Evolutionary conservation across 2,113 vertebrate genomes (phyloP), one percentile per base, ranked within the genome.

Genomic region (Anoura caudifer): DNA sequence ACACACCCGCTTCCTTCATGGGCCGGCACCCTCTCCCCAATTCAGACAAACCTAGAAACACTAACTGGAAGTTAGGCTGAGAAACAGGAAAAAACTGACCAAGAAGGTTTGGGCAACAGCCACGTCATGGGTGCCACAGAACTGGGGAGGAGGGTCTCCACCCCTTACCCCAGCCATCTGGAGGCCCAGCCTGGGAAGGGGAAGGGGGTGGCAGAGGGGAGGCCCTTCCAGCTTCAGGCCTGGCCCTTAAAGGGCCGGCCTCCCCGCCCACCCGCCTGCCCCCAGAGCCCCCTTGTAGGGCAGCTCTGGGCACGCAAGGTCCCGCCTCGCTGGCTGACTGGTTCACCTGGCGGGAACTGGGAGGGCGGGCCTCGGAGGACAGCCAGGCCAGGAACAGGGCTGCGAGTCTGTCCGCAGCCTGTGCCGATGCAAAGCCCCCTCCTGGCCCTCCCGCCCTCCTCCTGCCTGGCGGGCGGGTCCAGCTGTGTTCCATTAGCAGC

Each of bases 401-500:
- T 73, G 73, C 31, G 56, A 20, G 38, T 77, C 56, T 19, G 38
- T 77, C 56, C 19, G 84, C 94, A 4, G 56, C 93, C 81, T 76
- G 86, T 17, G 84, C 96, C 38, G 14, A 92, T 20, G 67, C 56
- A 16, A 67, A 96, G 94, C 82, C 88, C 94, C 83, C 56, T 91
- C 83, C 14, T 36, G 24, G 63, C 59, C 69, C 79, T 52, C 87
- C 87, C 84, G 79, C 97, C 92, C 70, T 50, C 91, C 91, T 83
- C 77, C 59, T 24, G 93, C 92, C 76, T 72, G 91, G 96, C 72
- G 81, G 97, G 90, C 95, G 41, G 93, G 67, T 93, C 96, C 97
- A 97, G 97, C 97, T 98, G 97, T 92, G 95, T 97, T 96, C 95
- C 97, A 97, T 98, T 98, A 98, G 96, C 90, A 16, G 95, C 80